A percentile compares a stretch with the other conserved stretches of the same genome.
Conservation (phyloP, 1,140 invertebrate genomes). For the Heliconius hermathena region DNA sequence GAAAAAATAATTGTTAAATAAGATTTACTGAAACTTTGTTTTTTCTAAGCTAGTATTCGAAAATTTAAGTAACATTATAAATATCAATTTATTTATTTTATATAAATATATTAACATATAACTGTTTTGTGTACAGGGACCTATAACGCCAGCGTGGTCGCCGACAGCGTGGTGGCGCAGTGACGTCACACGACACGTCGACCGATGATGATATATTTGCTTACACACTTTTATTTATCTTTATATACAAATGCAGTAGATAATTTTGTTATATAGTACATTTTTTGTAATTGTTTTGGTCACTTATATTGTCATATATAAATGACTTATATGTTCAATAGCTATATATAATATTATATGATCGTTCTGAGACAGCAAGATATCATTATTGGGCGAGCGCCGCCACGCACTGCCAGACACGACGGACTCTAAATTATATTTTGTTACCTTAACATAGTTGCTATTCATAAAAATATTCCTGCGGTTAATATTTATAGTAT, state of each 20-base stretch:
- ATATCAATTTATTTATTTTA: background rate
- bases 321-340: background rate
- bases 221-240: background rate
- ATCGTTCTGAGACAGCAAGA: background rate
- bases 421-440: constrained; percentile 26
- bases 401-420: constrained; percentile 3
- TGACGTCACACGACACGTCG: constrained; percentile 16
- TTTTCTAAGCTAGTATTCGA: background rate
- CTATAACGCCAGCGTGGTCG: constrained; percentile 37
- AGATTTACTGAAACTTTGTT: background rate
- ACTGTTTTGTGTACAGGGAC: constrained; percentile 34
- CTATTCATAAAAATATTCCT: constrained; percentile 19
- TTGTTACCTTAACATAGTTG: constrained; percentile 35
- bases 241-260: constrained; percentile 2
- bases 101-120: constrained; percentile 13
- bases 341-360: background rate
- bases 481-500: constrained; percentile 14
- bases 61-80: background rate
- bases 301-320: background rate
- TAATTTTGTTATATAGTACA: background rate
- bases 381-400: background rate
- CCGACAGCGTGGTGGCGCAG: constrained; percentile 19
- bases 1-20: background rate
- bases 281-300: background rate
- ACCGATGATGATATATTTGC: constrained; percentile 11